These are phyloP conservation scores for Patiria pectinifera DNA, from an alignment of 53 echinoderm and acorn worm genomes.

Conservation along the genomic window DNA sequence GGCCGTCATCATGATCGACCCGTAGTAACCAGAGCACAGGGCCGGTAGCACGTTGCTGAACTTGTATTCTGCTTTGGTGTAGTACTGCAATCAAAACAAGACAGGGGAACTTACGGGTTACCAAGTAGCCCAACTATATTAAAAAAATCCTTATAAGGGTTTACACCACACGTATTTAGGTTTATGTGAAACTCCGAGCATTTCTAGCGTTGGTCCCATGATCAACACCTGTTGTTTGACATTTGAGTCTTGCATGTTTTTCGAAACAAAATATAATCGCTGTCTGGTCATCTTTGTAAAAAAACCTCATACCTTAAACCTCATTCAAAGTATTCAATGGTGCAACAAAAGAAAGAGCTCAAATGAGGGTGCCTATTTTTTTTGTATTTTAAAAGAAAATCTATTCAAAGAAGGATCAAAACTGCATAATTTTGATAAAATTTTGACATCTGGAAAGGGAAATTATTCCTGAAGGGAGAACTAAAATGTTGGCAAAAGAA, in stretches of 20 bases:
- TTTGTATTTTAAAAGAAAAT: too few relatives aligned
- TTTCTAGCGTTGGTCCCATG: neutral
- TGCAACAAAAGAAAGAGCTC: too few relatives aligned
- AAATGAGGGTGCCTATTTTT: too few relatives aligned
- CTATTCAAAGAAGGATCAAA: too few relatives aligned
- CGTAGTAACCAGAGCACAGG: conserved; percentile 40
- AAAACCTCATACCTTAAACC: neutral
- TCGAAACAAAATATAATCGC: neutral
- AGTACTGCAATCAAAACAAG: conserved; percentile 19
- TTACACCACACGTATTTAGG: too few relatives aligned
- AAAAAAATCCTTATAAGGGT: too few relatives aligned
- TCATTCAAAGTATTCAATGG: neutral
- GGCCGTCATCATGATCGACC: conserved; percentile 45
- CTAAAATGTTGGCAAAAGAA: neutral
- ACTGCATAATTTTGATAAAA: too few relatives aligned
- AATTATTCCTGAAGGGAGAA: neutral
- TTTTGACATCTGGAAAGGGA: neutral
- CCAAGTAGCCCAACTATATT: neutral
- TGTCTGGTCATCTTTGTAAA: neutral
- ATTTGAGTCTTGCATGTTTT: neutral
- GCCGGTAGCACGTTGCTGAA: conserved; percentile 54
- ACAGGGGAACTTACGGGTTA: neutral
- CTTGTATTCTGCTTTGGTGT: conserved; percentile 51
- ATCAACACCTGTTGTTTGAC: neutral
- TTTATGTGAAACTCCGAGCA: too few relatives aligned